Conservation (phyloP, 92 coral and sea anemone species). For the Scolanthus callimorphus region DNA sequence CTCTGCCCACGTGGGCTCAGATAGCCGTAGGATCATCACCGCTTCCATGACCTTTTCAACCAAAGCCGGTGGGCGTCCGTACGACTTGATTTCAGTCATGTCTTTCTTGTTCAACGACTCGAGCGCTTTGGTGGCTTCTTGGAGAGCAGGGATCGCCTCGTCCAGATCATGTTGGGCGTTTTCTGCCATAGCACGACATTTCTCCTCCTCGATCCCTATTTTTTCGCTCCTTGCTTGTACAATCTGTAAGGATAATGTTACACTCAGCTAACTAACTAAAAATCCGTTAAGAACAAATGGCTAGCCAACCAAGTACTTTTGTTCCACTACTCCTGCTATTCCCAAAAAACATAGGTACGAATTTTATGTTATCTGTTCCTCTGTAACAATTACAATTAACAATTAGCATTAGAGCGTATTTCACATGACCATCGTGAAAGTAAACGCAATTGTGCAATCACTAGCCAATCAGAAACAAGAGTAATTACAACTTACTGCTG, state of each 20-base stretch:
- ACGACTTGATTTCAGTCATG: constrained; percentile 99
- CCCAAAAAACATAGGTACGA: too few relatives aligned
- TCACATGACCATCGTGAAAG: too few relatives aligned
- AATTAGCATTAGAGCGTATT: too few relatives aligned
- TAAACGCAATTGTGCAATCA: too few relatives aligned
- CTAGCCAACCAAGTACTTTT: too few relatives aligned
- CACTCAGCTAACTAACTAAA: too few relatives aligned
- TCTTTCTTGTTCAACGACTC: constrained; percentile 97
- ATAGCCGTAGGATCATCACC: constrained; percentile 94
- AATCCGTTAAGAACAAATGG: too few relatives aligned
- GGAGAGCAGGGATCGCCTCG: constrained; percentile 96
- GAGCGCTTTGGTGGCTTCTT: constrained; percentile 94
- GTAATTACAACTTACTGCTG: too few relatives aligned
- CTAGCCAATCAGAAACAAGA: too few relatives aligned
- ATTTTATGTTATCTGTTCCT: too few relatives aligned
- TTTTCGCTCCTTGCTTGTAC: constrained; percentile 98
- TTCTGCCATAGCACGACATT: constrained; percentile 96
- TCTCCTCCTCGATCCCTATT: constrained; percentile 94
- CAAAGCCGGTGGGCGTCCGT: constrained; percentile 97
- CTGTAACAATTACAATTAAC: too few relatives aligned
- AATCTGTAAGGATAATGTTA: constrained; percentile 56
- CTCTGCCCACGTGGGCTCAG: constrained; percentile 99
- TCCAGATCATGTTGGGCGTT: constrained; percentile 96
- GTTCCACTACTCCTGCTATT: too few relatives aligned
- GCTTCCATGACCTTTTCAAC: constrained; percentile 99